Evolutionary conservation across 2,888 invertebrate genomes (phyloP).

Genomic region (Scaptomyza cyrtandrae): DNA sequence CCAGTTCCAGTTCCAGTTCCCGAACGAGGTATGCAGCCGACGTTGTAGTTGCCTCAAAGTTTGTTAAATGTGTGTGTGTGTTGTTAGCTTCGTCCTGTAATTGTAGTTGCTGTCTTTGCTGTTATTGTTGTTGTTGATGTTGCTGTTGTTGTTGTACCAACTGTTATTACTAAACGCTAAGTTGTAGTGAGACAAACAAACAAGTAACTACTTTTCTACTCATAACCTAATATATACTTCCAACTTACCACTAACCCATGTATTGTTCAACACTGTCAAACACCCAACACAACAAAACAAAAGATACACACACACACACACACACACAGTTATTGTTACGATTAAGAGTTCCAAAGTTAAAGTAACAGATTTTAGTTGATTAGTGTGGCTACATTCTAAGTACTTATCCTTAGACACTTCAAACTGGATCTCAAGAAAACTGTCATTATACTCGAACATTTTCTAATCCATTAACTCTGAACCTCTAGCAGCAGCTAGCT

Average conservation of each 20-base stretch:
- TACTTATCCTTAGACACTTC: constrained; percentile 27
- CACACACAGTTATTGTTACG: constrained; percentile 22
- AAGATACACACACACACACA: background rate
- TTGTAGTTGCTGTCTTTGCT: constrained; percentile 57
- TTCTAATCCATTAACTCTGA: constrained; percentile 26
- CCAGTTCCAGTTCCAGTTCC: constrained; percentile 21
- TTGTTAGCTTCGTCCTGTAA: constrained; percentile 49
- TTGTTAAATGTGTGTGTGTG: constrained; percentile 44
- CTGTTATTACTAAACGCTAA: constrained; percentile 43
- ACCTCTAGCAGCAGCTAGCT: constrained; percentile 27
- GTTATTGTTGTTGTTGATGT: constrained; percentile 55
- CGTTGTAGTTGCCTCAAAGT: constrained; percentile 36
- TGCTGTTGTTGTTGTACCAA: constrained; percentile 49
- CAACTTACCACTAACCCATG: constrained; percentile 11
- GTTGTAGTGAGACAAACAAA: constrained; percentile 46
- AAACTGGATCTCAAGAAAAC: constrained; percentile 37
- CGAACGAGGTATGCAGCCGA: constrained; percentile 40
- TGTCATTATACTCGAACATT: constrained; percentile 46
- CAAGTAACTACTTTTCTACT: constrained; percentile 14
- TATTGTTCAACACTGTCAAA: constrained; percentile 25
- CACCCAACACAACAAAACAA: constrained; percentile 22
- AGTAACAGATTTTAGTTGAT: constrained; percentile 31
- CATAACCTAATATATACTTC: background rate
- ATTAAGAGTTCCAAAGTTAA: constrained; percentile 1
- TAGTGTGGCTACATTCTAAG: constrained; percentile 38